Conservation (phyloP, 2,113 vertebrate species). For the Furnarius figulus region DNA sequence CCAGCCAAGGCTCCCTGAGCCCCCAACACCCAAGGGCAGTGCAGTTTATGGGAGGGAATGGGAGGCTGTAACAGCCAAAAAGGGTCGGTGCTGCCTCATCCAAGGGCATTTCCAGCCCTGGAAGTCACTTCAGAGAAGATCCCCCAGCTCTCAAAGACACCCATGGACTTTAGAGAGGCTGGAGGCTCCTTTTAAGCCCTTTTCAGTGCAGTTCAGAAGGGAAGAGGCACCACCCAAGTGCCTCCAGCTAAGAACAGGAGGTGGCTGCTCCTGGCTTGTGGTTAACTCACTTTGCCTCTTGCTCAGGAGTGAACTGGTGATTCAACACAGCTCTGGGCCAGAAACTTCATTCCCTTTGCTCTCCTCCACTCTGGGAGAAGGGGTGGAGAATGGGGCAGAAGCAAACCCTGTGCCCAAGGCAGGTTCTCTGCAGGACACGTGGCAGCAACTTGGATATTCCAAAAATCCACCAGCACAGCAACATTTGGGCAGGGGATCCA, state of each 20-base stretch:
- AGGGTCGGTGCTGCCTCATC: neutral
- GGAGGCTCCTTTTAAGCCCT: neutral
- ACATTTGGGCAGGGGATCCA: neutral
- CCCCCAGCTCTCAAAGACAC: neutral
- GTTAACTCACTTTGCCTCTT: neutral
- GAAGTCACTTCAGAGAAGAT: neutral
- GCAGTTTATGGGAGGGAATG: neutral
- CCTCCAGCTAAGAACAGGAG: conserved; percentile 50
- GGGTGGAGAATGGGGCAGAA: neutral
- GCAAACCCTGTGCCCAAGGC: neutral
- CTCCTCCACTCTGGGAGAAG: neutral
- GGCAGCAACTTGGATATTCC: neutral
- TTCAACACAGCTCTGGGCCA: conserved; percentile 34
- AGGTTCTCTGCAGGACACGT: neutral
- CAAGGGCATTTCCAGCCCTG: neutral
- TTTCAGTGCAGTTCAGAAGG: neutral
- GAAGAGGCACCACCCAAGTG: neutral
- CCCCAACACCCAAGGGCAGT: rapidly evolving
- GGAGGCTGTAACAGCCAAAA: neutral
- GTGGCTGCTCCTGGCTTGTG: neutral
- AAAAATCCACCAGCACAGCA: neutral
- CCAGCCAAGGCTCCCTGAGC: neutral
- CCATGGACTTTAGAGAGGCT: neutral
- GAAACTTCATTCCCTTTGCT: conserved; percentile 2
- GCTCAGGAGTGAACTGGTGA: neutral